These are phyloP conservation scores for Drosophila pallidifrons DNA, from an alignment of 1,140 invertebrate species.

Conservation along the genomic window DNA sequence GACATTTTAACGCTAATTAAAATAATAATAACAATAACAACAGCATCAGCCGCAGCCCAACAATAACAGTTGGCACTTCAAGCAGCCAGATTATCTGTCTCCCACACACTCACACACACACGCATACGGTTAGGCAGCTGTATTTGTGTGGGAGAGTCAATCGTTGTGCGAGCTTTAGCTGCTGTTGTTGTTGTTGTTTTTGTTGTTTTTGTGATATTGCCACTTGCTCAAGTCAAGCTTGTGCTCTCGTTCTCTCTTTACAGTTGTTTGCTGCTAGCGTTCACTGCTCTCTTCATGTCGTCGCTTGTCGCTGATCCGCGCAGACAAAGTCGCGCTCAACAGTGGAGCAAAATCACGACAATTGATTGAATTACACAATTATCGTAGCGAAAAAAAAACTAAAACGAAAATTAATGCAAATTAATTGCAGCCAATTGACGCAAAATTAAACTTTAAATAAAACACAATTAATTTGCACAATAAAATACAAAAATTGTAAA, in stretches of 20 bases:
- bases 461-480: background rate
- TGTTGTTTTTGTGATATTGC: constrained; percentile 64
- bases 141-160: constrained; percentile 45
- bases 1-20: constrained; percentile 78
- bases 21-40: constrained; percentile 78
- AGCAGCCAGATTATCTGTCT: constrained; percentile 67
- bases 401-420: too few relatives aligned
- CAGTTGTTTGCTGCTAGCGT: background rate
- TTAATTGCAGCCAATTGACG: background rate
- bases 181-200: constrained; percentile 23
- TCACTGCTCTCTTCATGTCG: constrained; percentile 26
- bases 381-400: background rate
- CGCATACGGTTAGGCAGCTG: background rate
- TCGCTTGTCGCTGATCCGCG: constrained; percentile 49
- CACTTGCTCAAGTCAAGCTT: constrained; percentile 62
- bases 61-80: constrained; percentile 73
- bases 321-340: constrained; percentile 34
- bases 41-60: constrained; percentile 38
- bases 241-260: constrained; percentile 11
- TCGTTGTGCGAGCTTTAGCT: constrained; percentile 40
- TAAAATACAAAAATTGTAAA: background rate
- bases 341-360: constrained; percentile 15
- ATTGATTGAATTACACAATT: background rate
- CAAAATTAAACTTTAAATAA: background rate
- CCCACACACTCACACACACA: constrained; percentile 1